phyloP scores from a whole-genome alignment of 1,140 invertebrate species.

The Whitmania pigra region DNA sequence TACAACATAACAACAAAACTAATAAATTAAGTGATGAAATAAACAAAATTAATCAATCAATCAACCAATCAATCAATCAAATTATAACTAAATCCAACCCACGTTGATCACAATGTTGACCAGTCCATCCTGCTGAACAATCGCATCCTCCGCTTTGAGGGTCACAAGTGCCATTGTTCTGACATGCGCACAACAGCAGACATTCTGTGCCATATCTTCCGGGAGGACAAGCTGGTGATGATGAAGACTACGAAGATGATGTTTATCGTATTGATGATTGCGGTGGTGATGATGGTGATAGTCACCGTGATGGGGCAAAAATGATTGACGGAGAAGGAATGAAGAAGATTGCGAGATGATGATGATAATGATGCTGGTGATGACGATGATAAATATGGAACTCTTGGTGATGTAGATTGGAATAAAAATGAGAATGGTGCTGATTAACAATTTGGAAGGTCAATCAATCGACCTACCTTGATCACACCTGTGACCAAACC shows the following conservation, averaged over 20 bases:
- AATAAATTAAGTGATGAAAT: too few species aligned
- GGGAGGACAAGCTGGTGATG: conserved; percentile 49
- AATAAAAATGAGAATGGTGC: background rate
- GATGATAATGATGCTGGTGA: conserved; percentile 4
- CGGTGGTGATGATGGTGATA: background rate
- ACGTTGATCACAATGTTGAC: conserved; percentile 38
- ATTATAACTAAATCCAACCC: conserved; percentile 5
- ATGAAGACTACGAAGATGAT: conserved; percentile 26
- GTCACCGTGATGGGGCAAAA: background rate
- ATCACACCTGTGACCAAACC: conserved; percentile 42
- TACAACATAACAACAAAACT: too few species aligned
- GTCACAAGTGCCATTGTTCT: conserved; percentile 49
- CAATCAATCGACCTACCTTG: conserved; percentile 29
- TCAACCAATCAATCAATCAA: too few species aligned
- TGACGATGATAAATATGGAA: background rate
- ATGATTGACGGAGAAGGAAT: background rate
- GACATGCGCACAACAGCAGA: conserved; percentile 56
- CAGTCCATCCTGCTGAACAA: conserved; percentile 34
- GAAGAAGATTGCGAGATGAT: background rate
- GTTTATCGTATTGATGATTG: background rate
- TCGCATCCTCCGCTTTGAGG: conserved; percentile 32
- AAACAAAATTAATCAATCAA: too few species aligned
- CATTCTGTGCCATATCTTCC: conserved; percentile 68
- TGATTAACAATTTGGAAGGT: background rate
- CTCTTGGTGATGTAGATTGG: background rate